These are phyloP conservation scores for Leptopilina myrica DNA, from an alignment of 2,888 invertebrate species.

Conservation along the genomic window DNA sequence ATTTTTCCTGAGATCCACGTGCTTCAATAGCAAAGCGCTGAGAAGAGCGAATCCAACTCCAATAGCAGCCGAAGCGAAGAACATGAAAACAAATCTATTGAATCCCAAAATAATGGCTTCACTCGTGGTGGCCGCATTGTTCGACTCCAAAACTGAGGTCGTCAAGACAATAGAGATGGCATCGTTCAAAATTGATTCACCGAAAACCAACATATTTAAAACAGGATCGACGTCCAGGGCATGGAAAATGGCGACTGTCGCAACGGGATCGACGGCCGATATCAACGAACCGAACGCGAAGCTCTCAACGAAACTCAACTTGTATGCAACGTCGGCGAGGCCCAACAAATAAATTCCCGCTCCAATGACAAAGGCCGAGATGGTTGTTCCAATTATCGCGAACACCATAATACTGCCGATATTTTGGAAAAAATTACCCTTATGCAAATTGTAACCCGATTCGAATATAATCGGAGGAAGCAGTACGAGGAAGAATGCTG, in stretches of 20 bases:
- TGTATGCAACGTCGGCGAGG: constrained; percentile 93
- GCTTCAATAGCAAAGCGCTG: constrained; percentile 94
- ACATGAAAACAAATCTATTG: constrained; percentile 95
- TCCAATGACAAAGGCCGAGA: constrained; percentile 98
- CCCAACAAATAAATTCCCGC: constrained; percentile 97
- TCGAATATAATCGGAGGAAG: constrained; percentile 99
- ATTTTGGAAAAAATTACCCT: constrained; percentile 97
- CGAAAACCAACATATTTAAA: constrained; percentile 99
- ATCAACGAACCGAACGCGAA: constrained; percentile 99
- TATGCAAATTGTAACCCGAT: constrained; percentile 98
- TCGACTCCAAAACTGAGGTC: constrained; percentile 88
- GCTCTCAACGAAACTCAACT: constrained; percentile 95
- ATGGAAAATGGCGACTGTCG: constrained; percentile 99
- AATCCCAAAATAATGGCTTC: constrained; percentile 93
- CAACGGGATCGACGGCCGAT: constrained; percentile 99
- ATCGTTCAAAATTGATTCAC: constrained; percentile 97
- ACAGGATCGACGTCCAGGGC: constrained; percentile 98
- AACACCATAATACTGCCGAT: constrained; percentile 99
- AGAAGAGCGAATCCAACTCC: constrained; percentile 96
- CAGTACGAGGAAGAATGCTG: constrained; percentile 97
- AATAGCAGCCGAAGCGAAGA: constrained; percentile 98
- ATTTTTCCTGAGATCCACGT: constrained; percentile 96
- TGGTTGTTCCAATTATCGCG: constrained; percentile 97
- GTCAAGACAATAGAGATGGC: constrained; percentile 99
- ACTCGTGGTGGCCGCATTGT: constrained; percentile 84